Percentiles rank a stretch among this genome's conserved stretches.
phyloP scores from a whole-genome alignment of 64 coral and sea anemone genomes.

The Actinia tenebrosa region DNA sequence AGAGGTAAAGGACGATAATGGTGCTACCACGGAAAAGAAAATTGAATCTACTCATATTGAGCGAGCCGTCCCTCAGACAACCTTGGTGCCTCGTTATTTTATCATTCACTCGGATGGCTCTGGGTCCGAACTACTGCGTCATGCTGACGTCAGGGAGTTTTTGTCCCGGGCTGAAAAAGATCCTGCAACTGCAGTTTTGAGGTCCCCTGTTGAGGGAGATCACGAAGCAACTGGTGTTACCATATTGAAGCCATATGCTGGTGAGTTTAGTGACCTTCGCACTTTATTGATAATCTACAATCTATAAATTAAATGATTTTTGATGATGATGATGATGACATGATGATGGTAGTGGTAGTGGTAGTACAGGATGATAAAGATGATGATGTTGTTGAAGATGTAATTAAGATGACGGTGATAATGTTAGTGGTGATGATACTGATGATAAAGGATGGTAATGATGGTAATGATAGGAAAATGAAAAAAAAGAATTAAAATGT shows the following conservation, averaged over 20 bases:
- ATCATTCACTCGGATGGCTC: conserved; percentile 81
- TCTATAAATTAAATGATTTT: too few relatives aligned
- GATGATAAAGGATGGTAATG: too few relatives aligned
- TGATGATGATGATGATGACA: background rate
- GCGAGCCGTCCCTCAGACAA: conserved; percentile 18
- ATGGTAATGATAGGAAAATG: too few relatives aligned
- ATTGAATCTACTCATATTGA: conserved; percentile 1
- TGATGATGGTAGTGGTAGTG: background rate
- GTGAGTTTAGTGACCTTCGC: conserved; percentile 6
- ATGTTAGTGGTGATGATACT: too few relatives aligned
- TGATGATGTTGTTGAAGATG: background rate
- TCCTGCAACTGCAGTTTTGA: conserved; percentile 70
- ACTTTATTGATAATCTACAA: too few relatives aligned
- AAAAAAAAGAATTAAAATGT: too few relatives aligned
- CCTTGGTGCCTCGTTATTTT: conserved; percentile 83
- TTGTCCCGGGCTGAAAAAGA: conserved; percentile 67
- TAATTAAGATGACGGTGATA: too few relatives aligned
- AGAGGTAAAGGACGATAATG: background rate
- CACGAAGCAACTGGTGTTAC: conserved; percentile 73
- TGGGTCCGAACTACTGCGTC: conserved; percentile 83
- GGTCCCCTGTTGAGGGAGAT: conserved; percentile 73
- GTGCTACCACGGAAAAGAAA: background rate
- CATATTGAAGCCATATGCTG: conserved; percentile 68
- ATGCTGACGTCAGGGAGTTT: conserved; percentile 69
- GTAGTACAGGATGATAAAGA: too few relatives aligned